Conservation (phyloP, 1,140 invertebrate species). For the Ceratoteleas bidentatus region DNA sequence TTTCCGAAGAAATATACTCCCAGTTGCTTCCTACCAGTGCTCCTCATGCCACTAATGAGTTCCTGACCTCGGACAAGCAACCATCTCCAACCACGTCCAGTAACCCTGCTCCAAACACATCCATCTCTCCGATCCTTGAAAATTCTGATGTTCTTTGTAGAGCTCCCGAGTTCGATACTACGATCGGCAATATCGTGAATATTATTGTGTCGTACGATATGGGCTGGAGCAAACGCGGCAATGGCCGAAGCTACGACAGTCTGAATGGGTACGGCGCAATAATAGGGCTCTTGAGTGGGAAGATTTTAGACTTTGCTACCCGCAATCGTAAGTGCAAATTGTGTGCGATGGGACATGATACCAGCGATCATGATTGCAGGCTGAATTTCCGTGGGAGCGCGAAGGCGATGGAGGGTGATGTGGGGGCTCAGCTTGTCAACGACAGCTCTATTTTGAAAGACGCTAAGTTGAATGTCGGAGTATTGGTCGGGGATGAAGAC, state of each 20-base stretch:
- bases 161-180: too few species aligned
- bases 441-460: slow-evolving; percentile 9
- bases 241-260: background rate
- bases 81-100: too few species aligned
- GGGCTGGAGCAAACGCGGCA: background rate
- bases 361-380: background rate
- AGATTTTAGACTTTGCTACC: background rate
- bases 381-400: background rate
- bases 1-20: too few species aligned
- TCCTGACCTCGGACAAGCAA: too few species aligned
- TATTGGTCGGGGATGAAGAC: slow-evolving; percentile 20
- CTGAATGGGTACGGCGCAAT: background rate
- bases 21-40: too few species aligned
- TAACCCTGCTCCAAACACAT: too few species aligned
- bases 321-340: background rate
- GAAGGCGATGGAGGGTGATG: background rate
- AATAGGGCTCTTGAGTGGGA: background rate
- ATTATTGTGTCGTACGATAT: background rate
- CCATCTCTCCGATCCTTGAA: too few species aligned
- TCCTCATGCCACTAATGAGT: too few species aligned
- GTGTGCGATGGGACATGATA: background rate
- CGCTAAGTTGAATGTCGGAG: background rate
- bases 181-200: too few species aligned
- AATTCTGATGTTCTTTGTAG: too few species aligned
- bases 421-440: background rate